Evolutionary conservation across 64 coral and sea anemone species (phyloP), one percentile per base, ranked within the genome.

Genomic region (Pocillopora verrucosa): DNA sequence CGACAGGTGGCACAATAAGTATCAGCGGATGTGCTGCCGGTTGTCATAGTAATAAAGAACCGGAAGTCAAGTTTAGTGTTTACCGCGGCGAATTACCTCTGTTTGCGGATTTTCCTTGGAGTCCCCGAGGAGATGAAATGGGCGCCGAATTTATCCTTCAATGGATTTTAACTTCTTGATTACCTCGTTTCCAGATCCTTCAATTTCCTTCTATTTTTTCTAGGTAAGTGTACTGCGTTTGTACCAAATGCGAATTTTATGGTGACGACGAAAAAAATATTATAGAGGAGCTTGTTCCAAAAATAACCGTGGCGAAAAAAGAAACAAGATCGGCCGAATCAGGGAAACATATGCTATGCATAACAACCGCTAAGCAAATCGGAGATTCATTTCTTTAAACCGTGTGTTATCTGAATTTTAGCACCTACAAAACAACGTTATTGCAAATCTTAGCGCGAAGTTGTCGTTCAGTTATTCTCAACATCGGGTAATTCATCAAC

Each of bases 21-120:
- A 76, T 36, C 37, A 76, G 13, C 74, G 34, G 73, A 76, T 37
- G 17, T 76, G 34, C 37, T 76, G 74, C 3, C 34, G 10, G 74
- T 76, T 76, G 74, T 76, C 74, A 76, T 76, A 36, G 74, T 45
- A 12, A 76, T 76, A 34, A 76, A 76, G 74, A 76, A 76, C 74
- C 74, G 74, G 74, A 76, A 76, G 74, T 73, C 17, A 24, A 10
- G 58, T 60, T 59, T 36, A 15, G 20, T 16, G 58, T 45, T 76
- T 76, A 76, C 37, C 37, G 34, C 36, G 74, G 74, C 74, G 36
- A 76, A 76, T 76, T 13, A 38, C 11, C 10, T 76, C 36, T 76
- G 35, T 45, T 4, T 14, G 35, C 74, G 74, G 34, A 6, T 41
- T 76, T 41, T 76, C 34, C 34, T 38, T 37, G 34, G 73, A 75